These are phyloP conservation scores for Amyelois transitella DNA, from an alignment of 1,140 invertebrate species.

Conservation along the genomic window DNA sequence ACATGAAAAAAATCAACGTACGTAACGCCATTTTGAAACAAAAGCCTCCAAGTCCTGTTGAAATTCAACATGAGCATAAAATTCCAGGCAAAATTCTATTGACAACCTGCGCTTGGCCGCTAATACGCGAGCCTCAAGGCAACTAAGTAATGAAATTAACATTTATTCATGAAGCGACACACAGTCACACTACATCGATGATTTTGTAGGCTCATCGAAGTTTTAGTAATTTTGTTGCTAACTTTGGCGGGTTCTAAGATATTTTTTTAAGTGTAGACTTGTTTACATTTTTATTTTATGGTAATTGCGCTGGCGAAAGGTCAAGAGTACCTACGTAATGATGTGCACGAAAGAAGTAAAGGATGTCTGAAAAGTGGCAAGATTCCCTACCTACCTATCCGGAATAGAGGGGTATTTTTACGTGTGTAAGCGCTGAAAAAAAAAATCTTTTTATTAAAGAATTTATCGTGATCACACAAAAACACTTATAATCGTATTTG, in stretches of 20 bases:
- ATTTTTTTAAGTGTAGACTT: neutral
- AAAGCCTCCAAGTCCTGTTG: no score
- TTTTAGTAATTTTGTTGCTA: neutral
- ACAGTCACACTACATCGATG: neutral
- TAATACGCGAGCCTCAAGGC: neutral
- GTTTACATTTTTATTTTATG: neutral
- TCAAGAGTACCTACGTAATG: no score
- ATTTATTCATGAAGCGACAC: constrained; percentile 2
- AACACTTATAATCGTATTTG: no score
- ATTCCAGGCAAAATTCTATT: neutral
- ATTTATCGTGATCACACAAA: no score
- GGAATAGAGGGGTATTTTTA: no score
- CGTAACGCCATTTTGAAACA: no score
- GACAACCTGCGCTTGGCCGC: neutral
- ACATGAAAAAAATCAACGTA: no score
- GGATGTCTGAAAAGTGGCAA: no score
- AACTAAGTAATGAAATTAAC: neutral
- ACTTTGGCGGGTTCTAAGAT: neutral
- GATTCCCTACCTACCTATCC: no score
- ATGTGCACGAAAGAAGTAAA: no score
- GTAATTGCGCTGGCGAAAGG: neutral
- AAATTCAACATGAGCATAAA: neutral
- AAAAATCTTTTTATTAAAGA: no score
- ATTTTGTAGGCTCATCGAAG: neutral
- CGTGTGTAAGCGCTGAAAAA: no score